These are phyloP conservation scores for Anoplolepis gracilipes DNA, from an alignment of 1,140 invertebrate genomes.

Conservation along the genomic window DNA sequence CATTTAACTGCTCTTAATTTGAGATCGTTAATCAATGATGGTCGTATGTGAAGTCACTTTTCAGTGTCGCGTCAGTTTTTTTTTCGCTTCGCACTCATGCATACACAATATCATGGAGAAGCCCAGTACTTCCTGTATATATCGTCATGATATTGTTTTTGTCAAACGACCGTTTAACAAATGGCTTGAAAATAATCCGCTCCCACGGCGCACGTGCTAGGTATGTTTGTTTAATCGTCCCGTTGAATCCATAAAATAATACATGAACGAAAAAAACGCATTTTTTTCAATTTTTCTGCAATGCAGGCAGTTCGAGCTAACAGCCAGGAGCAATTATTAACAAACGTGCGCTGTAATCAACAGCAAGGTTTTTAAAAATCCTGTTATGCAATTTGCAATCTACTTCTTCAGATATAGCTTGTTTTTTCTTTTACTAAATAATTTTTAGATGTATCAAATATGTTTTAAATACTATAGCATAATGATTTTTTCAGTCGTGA, in stretches of 20 bases:
- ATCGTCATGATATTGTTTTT: constrained; percentile 33
- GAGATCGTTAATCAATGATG: constrained; percentile 38
- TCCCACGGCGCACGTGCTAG: not conserved
- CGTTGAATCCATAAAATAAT: constrained; percentile 33
- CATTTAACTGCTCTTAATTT: constrained; percentile 12
- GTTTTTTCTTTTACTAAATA: not conserved
- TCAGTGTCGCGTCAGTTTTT: constrained; percentile 30
- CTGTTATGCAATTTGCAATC: not conserved
- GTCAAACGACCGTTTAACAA: constrained; percentile 62
- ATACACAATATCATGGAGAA: not conserved
- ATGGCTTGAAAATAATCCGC: constrained; percentile 63
- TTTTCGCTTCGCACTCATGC: not conserved
- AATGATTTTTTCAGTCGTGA: not conserved
- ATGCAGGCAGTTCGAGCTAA: not conserved
- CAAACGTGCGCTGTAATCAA: constrained; percentile 27
- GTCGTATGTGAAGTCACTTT: not conserved
- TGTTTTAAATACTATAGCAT: not conserved
- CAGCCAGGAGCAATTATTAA: constrained; percentile 25
- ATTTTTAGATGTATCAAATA: not conserved
- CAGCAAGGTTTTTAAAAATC: constrained; percentile 5
- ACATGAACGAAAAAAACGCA: not conserved
- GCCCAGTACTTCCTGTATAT: not conserved
- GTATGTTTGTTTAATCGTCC: constrained; percentile 13
- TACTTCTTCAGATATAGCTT: not conserved
- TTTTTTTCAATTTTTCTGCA: constrained; percentile 53